Evolutionary conservation across 2,113 vertebrate species (phyloP), one percentile per base, ranked within the genome.

Genomic region (Chlorocebus sabaeus): DNA sequence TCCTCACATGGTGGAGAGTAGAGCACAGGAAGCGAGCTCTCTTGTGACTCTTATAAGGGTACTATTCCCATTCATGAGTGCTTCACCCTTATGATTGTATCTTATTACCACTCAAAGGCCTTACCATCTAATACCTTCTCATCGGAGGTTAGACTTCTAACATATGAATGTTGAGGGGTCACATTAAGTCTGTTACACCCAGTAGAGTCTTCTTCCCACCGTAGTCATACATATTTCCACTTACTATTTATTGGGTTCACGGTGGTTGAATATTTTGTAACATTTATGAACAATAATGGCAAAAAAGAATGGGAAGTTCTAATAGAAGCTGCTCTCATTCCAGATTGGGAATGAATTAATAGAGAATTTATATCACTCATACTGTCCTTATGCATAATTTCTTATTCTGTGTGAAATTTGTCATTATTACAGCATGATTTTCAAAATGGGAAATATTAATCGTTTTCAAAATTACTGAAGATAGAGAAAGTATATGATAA

Each of bases 391-490:
- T 84, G 38, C 79, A 97, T 96, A 94, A 80, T 97, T 97, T 97
- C 70, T 95, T 84, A 93, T 90, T 96, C 96, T 88, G 30, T 91
- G 73, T 96, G 64, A 96, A 97, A 93, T 96, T 96, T 97, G 52
- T 94, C 82, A 93, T 96, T 87, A 97, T 95, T 93, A 95, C 89
- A 92, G 55, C 23, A 92, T 95, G 96, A 80, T 97, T 98, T 97
- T 93, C 48, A 96, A 97, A 98, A 93, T 96, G 70, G 85, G 45
- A 92, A 93, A 86, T 96, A 96, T 84, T 93, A 96, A 83, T 98
- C 68, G 30, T 88, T 94, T 97, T 96, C 72, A 75, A 80, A 98
- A 92, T 97, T 88, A 96, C 80, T 94, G 59, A 81, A 95, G 70
- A 92, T 84, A 93, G 92, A 91, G 93, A 96, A 96, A 78, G 75